Base-by-base conservation (phyloP, 1,140 invertebrate genomes). In the Hypothenemus hampei region DNA sequence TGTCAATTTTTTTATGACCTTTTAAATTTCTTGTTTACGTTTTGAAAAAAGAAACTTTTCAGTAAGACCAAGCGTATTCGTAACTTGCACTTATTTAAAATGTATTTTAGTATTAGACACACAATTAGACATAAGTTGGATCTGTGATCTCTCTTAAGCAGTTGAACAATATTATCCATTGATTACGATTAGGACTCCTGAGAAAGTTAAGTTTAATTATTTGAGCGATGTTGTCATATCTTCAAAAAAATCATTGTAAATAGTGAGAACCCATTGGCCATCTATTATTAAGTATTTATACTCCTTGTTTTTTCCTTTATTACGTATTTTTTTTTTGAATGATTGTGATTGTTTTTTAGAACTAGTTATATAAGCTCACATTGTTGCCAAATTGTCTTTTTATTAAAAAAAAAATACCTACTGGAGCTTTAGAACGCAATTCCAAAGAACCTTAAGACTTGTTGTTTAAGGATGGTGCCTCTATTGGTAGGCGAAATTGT, bases 71-170 rank as follows among this genome's bases (percentile, higher is more conserved):
- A 13, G n/a, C 8, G 39, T 23, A 55, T 33, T 26, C 2, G 10
- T 8, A 11, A 15, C n/a, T 3, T 37, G 24, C n/a, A n/a, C n/a
- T n/a, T 29, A 15, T n/a, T n/a, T 19, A 29, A 31, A 39, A 3
- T 46, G 36, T 26, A 47, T 31, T 24, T 31, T 44, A 53, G 39
- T 26, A 4, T 41, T 53, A 37, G 52, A 55, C 52, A n/a, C n/a
- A n/a, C 39, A 52, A 39, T 3, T 31, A 31, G 36, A n/a, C 15
- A 44, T 55, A 57, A n/a, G 54, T 57, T 57, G 33, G 8, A 57
- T 49, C 54, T 57, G 54, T 57, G 54, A 57, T 57, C 48, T 56
- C 19, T 56, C 37, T 44, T 23, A 24, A 44, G 22, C 53, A 56
- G 44, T 43, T 48, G 48, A 44, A 56, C 47, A 43, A 56, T 41